Conservation (phyloP, 1,140 invertebrate species). For the Ooceraea biroi region DNA sequence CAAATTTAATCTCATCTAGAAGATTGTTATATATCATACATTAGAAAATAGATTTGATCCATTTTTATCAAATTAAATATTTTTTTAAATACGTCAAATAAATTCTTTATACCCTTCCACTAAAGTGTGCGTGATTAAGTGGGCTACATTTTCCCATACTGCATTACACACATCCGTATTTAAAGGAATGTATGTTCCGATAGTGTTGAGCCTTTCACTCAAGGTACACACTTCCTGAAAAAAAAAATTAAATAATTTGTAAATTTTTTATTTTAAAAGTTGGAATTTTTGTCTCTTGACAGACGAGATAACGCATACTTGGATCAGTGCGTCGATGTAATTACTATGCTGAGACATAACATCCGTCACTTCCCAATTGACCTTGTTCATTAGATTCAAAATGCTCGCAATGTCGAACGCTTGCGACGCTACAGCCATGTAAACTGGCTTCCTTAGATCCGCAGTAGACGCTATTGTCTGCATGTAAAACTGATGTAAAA, state of each 20-base stretch:
- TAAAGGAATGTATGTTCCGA: conserved; percentile 89
- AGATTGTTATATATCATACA: too few species aligned
- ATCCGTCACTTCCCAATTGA: conserved; percentile 98
- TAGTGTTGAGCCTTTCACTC: conserved; percentile 91
- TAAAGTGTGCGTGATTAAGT: conserved; percentile 93
- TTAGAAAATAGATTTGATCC: not conserved
- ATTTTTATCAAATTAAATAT: conserved; percentile 20
- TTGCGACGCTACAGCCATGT: conserved; percentile 93
- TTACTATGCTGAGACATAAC: conserved; percentile 97
- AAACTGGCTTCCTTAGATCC: conserved; percentile 94
- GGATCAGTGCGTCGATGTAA: conserved; percentile 92
- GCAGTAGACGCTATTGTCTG: conserved; percentile 90
- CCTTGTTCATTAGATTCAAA: conserved; percentile 94
- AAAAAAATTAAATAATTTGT: conserved; percentile 6
- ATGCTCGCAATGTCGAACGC: conserved; percentile 93
- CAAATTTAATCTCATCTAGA: too few species aligned
- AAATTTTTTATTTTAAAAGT: not conserved
- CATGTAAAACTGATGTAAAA: conserved; percentile 91
- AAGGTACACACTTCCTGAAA: conserved; percentile 92
- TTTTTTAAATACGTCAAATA: not conserved
- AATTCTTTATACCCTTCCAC: conserved; percentile 93
- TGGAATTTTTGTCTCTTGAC: not conserved
- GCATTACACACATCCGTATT: conserved; percentile 90
- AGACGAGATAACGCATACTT: conserved; percentile 82
- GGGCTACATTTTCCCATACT: conserved; percentile 95